These are phyloP conservation scores for Bursaphelenchus okinawaensis DNA, from an alignment of 2,888 invertebrate species.

Conservation along the genomic window DNA sequence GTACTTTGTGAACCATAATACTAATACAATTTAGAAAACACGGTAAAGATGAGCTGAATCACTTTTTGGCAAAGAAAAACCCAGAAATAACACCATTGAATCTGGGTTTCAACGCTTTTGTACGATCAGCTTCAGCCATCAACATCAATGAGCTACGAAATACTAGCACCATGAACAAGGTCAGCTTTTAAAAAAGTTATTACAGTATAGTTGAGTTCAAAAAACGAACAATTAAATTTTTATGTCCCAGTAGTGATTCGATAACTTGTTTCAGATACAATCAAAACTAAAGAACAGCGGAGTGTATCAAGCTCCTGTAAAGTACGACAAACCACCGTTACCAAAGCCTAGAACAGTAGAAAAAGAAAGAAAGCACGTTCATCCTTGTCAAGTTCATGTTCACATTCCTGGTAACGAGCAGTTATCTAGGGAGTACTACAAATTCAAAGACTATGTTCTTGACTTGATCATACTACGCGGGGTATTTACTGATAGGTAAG, in stretches of 20 bases:
- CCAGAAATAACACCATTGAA: neutral
- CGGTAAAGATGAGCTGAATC: constrained; percentile 22
- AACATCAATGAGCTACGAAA: constrained; percentile 5
- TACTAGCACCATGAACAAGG: neutral
- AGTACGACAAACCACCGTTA: neutral
- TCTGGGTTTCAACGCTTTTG: constrained; percentile 23
- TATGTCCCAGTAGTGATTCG: no score
- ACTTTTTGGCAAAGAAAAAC: constrained; percentile 15
- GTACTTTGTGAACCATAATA: no score
- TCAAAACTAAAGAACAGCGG: constrained; percentile 24
- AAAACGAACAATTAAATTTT: no score
- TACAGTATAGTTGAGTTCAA: no score
- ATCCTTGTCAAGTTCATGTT: neutral
- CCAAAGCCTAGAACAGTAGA: neutral
- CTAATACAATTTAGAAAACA: constrained; percentile 14
- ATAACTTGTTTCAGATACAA: neutral
- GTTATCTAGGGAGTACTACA: constrained; percentile 4
- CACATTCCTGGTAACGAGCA: neutral
- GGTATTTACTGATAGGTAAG: constrained; percentile 24
- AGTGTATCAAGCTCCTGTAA: constrained; percentile 20
- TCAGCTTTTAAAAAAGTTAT: neutral
- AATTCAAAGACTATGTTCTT: constrained; percentile 22
- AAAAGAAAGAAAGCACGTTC: neutral
- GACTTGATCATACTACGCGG: constrained; percentile 18
- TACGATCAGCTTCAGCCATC: constrained; percentile 9